Conservation (phyloP, 2,888 invertebrate genomes). For the Paralinhomoeus sp. region DNA sequence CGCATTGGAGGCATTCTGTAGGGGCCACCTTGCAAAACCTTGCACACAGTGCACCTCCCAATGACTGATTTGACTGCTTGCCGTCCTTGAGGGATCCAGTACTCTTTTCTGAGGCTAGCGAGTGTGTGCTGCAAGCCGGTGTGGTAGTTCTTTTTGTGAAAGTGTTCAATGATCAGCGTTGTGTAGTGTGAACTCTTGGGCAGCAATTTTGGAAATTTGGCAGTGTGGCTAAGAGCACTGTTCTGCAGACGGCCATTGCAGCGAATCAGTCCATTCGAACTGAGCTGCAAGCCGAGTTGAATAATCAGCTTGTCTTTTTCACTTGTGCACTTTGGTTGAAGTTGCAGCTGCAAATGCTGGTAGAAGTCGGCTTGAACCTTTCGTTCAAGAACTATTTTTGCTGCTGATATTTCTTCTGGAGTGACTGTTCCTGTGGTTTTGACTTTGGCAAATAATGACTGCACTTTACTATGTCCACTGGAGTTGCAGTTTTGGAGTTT, state of each 20-base stretch:
- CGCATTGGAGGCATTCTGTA: no score
- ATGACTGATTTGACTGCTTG: not conserved
- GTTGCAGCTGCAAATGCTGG: no score
- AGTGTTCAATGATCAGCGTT: not conserved
- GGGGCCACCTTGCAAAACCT: not conserved
- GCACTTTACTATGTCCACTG: no score
- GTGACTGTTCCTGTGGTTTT: no score
- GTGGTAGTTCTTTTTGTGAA: no score
- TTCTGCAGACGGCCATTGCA: not conserved
- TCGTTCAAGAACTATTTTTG: no score
- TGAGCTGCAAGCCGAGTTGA: not conserved
- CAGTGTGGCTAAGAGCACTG: not conserved
- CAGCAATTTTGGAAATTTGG: not conserved
- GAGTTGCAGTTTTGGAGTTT: no score
- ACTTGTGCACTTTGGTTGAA: no score
- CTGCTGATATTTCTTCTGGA: no score
- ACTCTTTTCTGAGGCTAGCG: not conserved
- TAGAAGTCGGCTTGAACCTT: no score
- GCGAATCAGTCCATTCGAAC: not conserved
- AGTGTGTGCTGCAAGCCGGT: not conserved
- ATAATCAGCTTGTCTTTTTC: no score
- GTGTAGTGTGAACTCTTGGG: not conserved
- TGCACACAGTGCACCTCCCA: not conserved
- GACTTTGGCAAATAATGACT: no score
- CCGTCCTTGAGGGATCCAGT: not conserved